These are phyloP conservation scores for Enoplosus armatus DNA, from an alignment of 2,797 vertebrate genomes.

Conservation along the genomic window DNA sequence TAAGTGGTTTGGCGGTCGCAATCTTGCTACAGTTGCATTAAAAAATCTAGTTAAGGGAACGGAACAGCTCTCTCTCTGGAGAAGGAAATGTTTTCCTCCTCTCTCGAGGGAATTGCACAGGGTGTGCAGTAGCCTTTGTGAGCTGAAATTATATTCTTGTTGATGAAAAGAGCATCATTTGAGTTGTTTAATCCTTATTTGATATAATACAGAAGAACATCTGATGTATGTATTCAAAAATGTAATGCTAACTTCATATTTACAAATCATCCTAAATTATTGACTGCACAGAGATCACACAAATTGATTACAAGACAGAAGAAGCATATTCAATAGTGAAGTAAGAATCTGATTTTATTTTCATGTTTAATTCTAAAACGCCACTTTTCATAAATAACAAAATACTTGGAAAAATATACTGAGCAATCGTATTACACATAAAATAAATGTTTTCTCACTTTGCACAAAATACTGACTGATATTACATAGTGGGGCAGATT, in stretches of 20 bases:
- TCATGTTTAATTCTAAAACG: conserved; percentile 61
- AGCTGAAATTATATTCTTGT: conserved; percentile 38
- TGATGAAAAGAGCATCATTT: conserved; percentile 38
- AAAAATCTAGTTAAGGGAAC: conserved; percentile 51
- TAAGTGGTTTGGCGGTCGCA: conserved; percentile 52
- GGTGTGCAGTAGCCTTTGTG: conserved; percentile 35
- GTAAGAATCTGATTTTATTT: conserved; percentile 54
- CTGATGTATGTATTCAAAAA: conserved; percentile 29
- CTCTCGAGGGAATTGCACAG: conserved; percentile 35
- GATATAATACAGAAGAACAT: conserved; percentile 5
- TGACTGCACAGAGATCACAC: conserved; percentile 43
- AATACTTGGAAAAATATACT: conserved; percentile 56
- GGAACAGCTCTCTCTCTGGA: conserved; percentile 41
- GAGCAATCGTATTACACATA: conserved; percentile 41
- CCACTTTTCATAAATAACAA: conserved; percentile 58
- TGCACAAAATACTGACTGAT: conserved; percentile 67
- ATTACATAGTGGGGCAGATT: conserved; percentile 60
- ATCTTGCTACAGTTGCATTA: conserved; percentile 62
- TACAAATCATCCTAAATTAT: conserved; percentile 35
- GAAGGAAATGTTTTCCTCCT: conserved; percentile 23
- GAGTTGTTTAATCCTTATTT: conserved; percentile 28
- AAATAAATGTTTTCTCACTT: conserved; percentile 64
- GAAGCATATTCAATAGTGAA: conserved; percentile 8
- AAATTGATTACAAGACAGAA: conserved; percentile 23
- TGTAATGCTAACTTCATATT: conserved; percentile 6